Base-by-base conservation (phyloP, 2,888 invertebrate species). In the Dicroscelio sp. region DNA sequence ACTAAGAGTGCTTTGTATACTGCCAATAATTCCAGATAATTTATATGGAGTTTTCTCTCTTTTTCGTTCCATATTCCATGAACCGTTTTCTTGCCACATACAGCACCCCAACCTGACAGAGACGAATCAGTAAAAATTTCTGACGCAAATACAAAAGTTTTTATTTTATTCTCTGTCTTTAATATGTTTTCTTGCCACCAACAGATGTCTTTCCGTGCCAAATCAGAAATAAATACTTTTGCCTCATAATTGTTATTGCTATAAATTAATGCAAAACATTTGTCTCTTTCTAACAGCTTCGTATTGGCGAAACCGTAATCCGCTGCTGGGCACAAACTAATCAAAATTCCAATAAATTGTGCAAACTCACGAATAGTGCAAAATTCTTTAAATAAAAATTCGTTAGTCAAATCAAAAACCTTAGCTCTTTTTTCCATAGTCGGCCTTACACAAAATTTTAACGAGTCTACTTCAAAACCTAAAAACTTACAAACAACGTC, bases 91-190 rank as follows among this genome's bases (percentile, higher is more conserved):
- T 63, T 30, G 1, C 80, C 76, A 55, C 88, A 87, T 17, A 65
- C 73, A 4, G 88, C 90, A 0, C 91, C 91, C 86, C 90, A 93
- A 5, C 87, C 91, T 20, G 87, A 73, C n/a, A 67, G 10, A 4
- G 89, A 93, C 0, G 91, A 83, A 43, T 92, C 92, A 1, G 90
- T 90, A 38, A 90, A 91, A 35, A 92, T 90, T 71, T 43, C 48
- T n/a, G 48, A 27, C 17, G 23, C 12, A n/a, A n/a, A 71, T 17
- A n/a, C 12, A 27, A 23, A 48, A 27, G 48, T 71, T 35, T 48
- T 71, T 2, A 79, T 79, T 17, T 60, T 60, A n/a, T 63, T 60
- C 2, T 65, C 1, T 43, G 35, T 4, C 4, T 25, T 38, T n/a
- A 25, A 60, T 2, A 79, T 79, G 25, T 79, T 63, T 6, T 14